A percentile compares a stretch with the other conserved stretches of the same genome.
These are phyloP conservation scores for Zygaena filipendulae DNA, from an alignment of 2,888 invertebrate species.

Conservation along the genomic window DNA sequence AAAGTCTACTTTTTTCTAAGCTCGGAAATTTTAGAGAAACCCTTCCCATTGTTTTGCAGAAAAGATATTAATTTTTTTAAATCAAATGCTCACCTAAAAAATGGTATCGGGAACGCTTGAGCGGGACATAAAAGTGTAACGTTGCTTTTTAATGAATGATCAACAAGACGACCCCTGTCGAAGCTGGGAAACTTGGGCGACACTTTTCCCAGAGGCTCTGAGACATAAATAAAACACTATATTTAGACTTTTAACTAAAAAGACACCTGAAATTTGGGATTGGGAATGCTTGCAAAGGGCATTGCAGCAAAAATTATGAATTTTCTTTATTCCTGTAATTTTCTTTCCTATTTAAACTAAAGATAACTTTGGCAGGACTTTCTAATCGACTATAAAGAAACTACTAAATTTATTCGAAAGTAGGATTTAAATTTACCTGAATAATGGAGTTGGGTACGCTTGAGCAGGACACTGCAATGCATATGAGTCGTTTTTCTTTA, in stretches of 20 bases:
- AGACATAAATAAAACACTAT: constrained; percentile 33
- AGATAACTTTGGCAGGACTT: constrained; percentile 75
- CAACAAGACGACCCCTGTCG: constrained; percentile 61
- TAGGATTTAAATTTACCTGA: constrained; percentile 50
- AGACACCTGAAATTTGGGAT: constrained; percentile 71
- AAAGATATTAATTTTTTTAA: too few species aligned
- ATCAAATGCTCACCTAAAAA: background rate
- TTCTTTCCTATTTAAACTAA: constrained; percentile 71
- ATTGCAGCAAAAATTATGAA: constrained; percentile 65
- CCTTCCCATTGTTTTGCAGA: constrained; percentile 80
- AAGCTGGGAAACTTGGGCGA: constrained; percentile 72
- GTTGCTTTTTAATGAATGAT: constrained; percentile 54
- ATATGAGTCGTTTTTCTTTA: constrained; percentile 49
- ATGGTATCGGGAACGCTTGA: constrained; percentile 72
- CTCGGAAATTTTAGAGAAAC: constrained; percentile 73
- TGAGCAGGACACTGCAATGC: constrained; percentile 75
- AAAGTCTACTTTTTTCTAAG: constrained; percentile 50
- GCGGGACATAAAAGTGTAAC: constrained; percentile 78
- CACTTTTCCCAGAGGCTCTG: constrained; percentile 59
- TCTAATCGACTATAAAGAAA: constrained; percentile 74
- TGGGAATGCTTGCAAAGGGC: constrained; percentile 75
- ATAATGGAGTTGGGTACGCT: constrained; percentile 67
- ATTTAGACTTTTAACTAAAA: constrained; percentile 1
- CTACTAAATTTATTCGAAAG: constrained; percentile 22
- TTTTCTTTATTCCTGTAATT: constrained; percentile 61